Evolutionary conservation across 2,888 invertebrate genomes (phyloP), one percentile per base, ranked within the genome.

Genomic region (Fragum fragum): DNA sequence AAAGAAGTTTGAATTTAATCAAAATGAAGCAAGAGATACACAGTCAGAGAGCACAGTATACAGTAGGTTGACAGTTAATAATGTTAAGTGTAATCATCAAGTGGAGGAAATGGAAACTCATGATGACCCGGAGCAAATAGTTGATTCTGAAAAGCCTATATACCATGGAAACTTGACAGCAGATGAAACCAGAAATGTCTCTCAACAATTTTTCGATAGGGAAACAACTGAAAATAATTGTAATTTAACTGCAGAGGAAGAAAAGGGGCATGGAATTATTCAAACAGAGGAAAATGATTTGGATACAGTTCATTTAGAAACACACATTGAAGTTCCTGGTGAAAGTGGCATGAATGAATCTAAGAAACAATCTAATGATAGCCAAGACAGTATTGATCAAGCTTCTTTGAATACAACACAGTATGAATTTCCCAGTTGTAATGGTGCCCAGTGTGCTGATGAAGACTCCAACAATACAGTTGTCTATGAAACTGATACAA

Each of bases 401-500:
- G 9, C 3, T 1, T 53, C 53, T 21, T 7, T 9, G n/a, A n/a
- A 14, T n/a, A 53, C 53, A 53, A 23, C 14, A 53, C 7, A 53
- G n/a, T 18, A 7, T 21, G 53, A 53, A 1, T n/a, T 3, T n/a
- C 9, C 23, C 14, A 23, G 7, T 53, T 21, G 23, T 53, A 16
- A 52, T 7, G 52, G 52, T 7, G 21, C 14, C 3, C 14, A 52
- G 3, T 52, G 53, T 57, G n/a, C n/a, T 28, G 52, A 73, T 69
- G 78, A 69, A 32, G 78, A 78, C 23, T 57, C 78, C 21, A 61
- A 52, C 69, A 23, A 52, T 42, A 73, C 78, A 14, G 36, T 78
- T 23, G 68, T 57, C n/a, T 78, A 73, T 68, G 66, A 55, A 21
- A 70, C 11, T 70, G 70, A 28, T 26, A 18, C 47, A 70, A 14